Evolutionary conservation across 2,113 vertebrate genomes (phyloP), one percentile per base, ranked within the genome.

Genomic region (Ondatra zibethicus): DNA sequence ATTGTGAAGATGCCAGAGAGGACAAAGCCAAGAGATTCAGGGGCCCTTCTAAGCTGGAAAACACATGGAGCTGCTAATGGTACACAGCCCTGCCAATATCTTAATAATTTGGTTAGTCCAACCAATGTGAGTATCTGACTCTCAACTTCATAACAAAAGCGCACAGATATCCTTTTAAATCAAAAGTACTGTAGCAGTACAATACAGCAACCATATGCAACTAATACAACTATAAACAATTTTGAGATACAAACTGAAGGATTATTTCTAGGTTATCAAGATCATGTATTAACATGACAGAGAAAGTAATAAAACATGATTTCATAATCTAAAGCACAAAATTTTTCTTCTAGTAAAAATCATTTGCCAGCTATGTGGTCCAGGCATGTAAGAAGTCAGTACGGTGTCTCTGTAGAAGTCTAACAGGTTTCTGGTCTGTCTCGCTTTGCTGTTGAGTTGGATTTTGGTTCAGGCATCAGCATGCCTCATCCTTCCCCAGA

Each of bases 301-400:
- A 76, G 3, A 11, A 80, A 7, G 1, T 13, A 93, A 2, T 16
- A 88, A 76, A 80, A 8, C 6, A n/a, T 86, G 31, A 29, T 89
- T 85, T 96, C 17, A 25, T 42, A 23, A 89, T 13, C 14, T 76
- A n/a, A 87, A 86, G 29, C 68, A 8, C 7, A 81, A 42, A 47
- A 11, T 61, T 42, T 88, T 91, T 73, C 39, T 93, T 93, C 23
- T 68, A 52, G 12, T 91, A 88, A 33, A 92, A 94, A 17, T 82
- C 36, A 82, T 27, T 58, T 58, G 21, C 13, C 14, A 70, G 10
- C 45, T 87, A 11, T 36, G 36, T 86, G 47, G 39, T 47, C 9
- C 7, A 47, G 10, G 16, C 17, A 36, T 29, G 29, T 47, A 45
- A 65, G 42, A 29, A 31, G 33, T 17, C 39, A 47, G 9, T 50